Evolutionary conservation across 2,797 vertebrate species (phyloP), one percentile per base, ranked within the genome.

Genomic region (Ctenochaetus hawaiiensis): DNA sequence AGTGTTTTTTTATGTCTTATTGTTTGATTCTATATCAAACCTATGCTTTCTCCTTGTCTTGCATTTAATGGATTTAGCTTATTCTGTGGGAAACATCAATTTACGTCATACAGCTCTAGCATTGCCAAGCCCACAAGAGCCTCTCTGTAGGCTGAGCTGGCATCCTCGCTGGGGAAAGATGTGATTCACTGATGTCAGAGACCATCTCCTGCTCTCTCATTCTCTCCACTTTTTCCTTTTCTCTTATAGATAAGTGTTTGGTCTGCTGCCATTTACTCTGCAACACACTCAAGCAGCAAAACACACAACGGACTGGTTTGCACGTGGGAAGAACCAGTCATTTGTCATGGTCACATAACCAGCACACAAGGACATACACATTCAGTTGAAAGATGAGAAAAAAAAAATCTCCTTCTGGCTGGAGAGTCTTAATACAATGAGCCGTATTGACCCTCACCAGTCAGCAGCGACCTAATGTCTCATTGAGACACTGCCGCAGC

Each of bases 211-310:
- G 75, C 72, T 70, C 65, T 60, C 53, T 63, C 20, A 17, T 60
- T 81, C 61, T 68, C 72, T 81, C 61, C 39, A 56, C 62, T 77
- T 70, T 49, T 51, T 44, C 30, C 30, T 62, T 64, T 73, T 67
- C 76, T 72, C 49, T 80, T 58, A 66, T 20, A 61, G 69, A 61
- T 77, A 72, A 79, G 62, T 53, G 77, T 74, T 84, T 88, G 78
- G 75, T 80, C 72, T 51, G 10, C 57, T 84, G 86, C 84, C 77
- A 89, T 84, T 66, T 60, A 82, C 81, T 87, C 77, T 67, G 75
- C 51, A 69, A 69, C 41, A 67, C 73, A 71, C 58, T 77, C 68
- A 26, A 51, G 17, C 72, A 81, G 72, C 67, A 73, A 75, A 77
- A 81, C 70, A 76, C 75, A 61, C 65, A 70, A 47, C 77, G 66